A percentile compares a stretch with the other conserved stretches of the same genome.
Conservation (phyloP, 2,888 invertebrate species). For the Amphipoea oculea region DNA sequence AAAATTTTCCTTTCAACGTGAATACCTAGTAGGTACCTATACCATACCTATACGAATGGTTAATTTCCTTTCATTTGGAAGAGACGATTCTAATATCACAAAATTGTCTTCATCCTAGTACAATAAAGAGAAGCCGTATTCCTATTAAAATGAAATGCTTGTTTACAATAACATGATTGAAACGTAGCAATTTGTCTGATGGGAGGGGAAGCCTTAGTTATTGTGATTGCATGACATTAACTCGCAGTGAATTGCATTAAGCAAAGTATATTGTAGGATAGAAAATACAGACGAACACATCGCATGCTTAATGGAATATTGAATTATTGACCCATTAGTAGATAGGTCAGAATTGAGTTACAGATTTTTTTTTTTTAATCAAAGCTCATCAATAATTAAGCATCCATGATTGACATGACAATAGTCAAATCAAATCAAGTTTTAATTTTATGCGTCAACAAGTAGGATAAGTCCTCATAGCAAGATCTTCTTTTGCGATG, state of each 20-base stretch:
- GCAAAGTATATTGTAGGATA: constrained; percentile 1
- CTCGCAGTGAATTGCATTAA: constrained; percentile 39
- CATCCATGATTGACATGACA: no score
- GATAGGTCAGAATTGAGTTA: no score
- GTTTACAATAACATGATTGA: constrained; percentile 18
- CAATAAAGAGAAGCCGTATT: neutral
- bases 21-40: neutral
- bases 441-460: no score
- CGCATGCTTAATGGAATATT: no score
- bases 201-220: constrained; percentile 39
- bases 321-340: no score
- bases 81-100: neutral
- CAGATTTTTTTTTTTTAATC: no score
- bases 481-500: no score
- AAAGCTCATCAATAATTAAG: no score
- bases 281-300: neutral
- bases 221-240: constrained; percentile 38
- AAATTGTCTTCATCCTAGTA: neutral
- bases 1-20: neutral
- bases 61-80: neutral
- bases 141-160: constrained; percentile 18
- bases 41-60: no score
- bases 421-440: no score
- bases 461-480: no score
- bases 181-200: constrained; percentile 40